These are phyloP conservation scores for Drosophila melanica DNA, from an alignment of 1,140 invertebrate genomes.

Conservation along the genomic window DNA sequence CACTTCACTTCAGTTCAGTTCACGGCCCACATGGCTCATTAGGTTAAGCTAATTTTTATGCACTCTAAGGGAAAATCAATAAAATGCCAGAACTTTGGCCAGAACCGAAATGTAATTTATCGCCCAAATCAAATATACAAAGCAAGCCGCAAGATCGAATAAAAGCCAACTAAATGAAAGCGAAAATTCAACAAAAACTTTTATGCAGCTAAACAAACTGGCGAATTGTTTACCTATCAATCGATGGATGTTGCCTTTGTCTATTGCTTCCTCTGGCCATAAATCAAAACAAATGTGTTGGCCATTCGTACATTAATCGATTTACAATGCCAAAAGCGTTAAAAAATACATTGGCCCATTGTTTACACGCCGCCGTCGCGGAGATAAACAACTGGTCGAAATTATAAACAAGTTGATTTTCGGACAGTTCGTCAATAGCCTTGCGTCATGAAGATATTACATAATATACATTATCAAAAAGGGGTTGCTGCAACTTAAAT, in stretches of 20 bases:
- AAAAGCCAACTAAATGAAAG: constrained; percentile 27
- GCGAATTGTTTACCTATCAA: constrained; percentile 59
- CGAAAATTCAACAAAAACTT: constrained; percentile 55
- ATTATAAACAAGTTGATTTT: constrained; percentile 53
- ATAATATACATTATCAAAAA: constrained; percentile 11
- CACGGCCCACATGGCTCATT: constrained; percentile 57
- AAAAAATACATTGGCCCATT: constrained; percentile 59
- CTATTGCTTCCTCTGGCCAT: constrained; percentile 43
- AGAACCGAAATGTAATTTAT: constrained; percentile 29
- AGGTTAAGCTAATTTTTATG: constrained; percentile 41
- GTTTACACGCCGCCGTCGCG: constrained; percentile 46
- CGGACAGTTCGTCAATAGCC: constrained; percentile 24
- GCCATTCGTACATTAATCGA: constrained; percentile 62
- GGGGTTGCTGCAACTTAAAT: constrained; percentile 39
- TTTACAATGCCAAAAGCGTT: constrained; percentile 59
- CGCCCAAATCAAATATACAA: constrained; percentile 39
- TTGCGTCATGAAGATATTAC: constrained; percentile 16
- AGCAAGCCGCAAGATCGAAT: constrained; percentile 39
- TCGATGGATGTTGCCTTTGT: constrained; percentile 33
- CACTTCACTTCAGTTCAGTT: background rate
- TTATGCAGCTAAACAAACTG: constrained; percentile 56
- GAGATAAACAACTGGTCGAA: constrained; percentile 55
- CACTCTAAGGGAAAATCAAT: constrained; percentile 31
- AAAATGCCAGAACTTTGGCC: constrained; percentile 6
- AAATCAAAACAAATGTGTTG: constrained; percentile 66